Percentiles rank a stretch among this genome's conserved stretches.
phyloP scores from a whole-genome alignment of 2,888 invertebrate genomes.

The Achlya flavicornis region DNA sequence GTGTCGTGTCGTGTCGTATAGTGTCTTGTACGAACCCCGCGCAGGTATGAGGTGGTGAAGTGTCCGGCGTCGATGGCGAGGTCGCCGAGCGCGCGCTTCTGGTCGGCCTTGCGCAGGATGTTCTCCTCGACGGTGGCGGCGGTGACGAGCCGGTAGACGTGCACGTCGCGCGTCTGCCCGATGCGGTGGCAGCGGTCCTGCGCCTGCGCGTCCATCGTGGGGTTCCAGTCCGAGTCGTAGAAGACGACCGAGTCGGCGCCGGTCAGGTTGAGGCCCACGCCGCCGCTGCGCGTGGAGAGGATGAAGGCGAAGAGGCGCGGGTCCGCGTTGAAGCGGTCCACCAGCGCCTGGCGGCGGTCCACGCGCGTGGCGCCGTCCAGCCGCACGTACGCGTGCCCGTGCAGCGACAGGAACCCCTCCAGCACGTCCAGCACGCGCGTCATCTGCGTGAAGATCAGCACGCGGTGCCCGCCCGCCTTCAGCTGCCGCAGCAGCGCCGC shows the following conservation, averaged over 20 bases:
- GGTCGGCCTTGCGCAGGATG: constrained; percentile 99
- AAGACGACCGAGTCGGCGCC: constrained; percentile 99
- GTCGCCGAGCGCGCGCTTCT: constrained; percentile 97
- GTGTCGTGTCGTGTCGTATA: too few relatives aligned
- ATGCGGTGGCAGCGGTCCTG: constrained; percentile 99
- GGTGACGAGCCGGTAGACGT: constrained; percentile 98
- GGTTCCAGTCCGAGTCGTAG: constrained; percentile 99
- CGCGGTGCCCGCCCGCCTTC: constrained; percentile 93
- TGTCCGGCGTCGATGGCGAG: constrained; percentile 99
- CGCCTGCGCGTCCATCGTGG: constrained; percentile 98
- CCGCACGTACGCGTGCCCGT: constrained; percentile 97
- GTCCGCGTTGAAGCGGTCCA: constrained; percentile 99
- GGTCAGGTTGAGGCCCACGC: constrained; percentile 98
- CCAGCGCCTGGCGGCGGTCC: constrained; percentile 97
- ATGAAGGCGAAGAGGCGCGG: constrained; percentile 98
- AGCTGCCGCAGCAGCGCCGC: constrained; percentile 92
- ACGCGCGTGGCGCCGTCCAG: constrained; percentile 98
- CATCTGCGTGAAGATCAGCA: constrained; percentile 99
- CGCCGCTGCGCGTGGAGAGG: constrained; percentile 98
- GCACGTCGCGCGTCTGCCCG: constrained; percentile 99
- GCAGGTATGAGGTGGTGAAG: constrained; percentile 98
- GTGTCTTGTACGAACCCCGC: constrained; percentile 68
- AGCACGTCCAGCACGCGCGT: constrained; percentile 99
- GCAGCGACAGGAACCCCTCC: constrained; percentile 97
- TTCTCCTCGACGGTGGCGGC: constrained; percentile 99